These are phyloP conservation scores for Brachyhypopomus gauderio DNA, from an alignment of 2,113 vertebrate genomes.

Conservation along the genomic window DNA sequence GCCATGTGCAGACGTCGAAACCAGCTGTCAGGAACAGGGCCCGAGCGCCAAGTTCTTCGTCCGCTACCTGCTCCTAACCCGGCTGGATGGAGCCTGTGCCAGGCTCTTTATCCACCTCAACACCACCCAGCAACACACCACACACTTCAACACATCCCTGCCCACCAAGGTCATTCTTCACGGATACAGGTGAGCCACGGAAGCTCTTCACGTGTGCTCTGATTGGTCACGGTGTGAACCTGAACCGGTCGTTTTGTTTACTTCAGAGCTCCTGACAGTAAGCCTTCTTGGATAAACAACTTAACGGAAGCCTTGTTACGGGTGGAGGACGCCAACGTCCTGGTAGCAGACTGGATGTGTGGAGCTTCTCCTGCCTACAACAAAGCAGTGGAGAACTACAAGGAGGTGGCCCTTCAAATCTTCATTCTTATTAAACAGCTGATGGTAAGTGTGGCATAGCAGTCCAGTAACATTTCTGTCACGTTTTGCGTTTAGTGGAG, in stretches of 20 bases:
- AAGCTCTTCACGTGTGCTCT: neutral
- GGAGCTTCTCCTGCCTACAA: slow-evolving; percentile 84
- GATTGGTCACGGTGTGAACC: neutral
- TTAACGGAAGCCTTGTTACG: slow-evolving; percentile 77
- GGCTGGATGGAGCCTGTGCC: slow-evolving; percentile 75
- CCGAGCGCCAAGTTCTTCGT: slow-evolving; percentile 70
- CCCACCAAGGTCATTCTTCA: slow-evolving; percentile 91
- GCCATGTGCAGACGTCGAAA: slow-evolving; percentile 69
- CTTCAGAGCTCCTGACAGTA: slow-evolving; percentile 82
- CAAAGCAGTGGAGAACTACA: slow-evolving; percentile 85
- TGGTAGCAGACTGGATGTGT: slow-evolving; percentile 90
- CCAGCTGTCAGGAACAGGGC: slow-evolving; percentile 64
- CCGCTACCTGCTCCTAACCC: slow-evolving; percentile 85
- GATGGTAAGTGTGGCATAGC: slow-evolving; percentile 57
- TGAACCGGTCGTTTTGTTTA: neutral
- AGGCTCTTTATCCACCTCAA: slow-evolving; percentile 67
- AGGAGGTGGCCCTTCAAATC: slow-evolving; percentile 81
- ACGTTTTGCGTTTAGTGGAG: neutral
- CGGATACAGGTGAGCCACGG: slow-evolving; percentile 86
- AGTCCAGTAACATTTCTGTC: neutral
- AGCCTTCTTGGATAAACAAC: slow-evolving; percentile 85
- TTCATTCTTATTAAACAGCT: slow-evolving; percentile 83
- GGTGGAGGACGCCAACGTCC: slow-evolving; percentile 77
- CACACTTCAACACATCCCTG: slow-evolving; percentile 78
- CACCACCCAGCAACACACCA: slow-evolving; percentile 61